These are phyloP conservation scores for Ceyx margarethae DNA, from an alignment of 2,113 vertebrate genomes.

Conservation along the genomic window DNA sequence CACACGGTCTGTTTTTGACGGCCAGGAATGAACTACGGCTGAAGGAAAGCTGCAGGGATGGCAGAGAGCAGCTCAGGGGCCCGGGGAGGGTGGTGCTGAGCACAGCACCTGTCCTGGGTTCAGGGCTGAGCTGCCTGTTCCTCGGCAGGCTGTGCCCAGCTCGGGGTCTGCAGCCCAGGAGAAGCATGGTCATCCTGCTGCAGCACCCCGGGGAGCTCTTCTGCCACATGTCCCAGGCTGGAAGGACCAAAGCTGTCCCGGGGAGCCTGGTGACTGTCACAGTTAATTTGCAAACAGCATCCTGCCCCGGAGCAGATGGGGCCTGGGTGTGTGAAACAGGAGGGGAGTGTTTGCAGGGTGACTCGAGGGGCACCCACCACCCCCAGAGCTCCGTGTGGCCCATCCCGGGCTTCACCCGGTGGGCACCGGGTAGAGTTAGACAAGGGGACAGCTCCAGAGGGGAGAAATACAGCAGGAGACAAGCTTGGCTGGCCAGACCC, in stretches of 20 bases:
- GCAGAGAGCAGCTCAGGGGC: neutral
- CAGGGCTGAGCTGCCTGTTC: neutral
- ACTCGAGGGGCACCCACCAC: rapidly evolving
- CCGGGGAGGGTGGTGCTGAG: neutral
- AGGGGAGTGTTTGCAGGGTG: neutral
- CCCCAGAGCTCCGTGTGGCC: neutral
- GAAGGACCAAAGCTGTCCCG: neutral
- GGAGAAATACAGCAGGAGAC: neutral
- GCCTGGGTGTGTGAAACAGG: rapidly evolving
- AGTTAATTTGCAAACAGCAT: neutral
- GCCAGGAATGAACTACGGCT: neutral
- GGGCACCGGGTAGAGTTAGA: neutral
- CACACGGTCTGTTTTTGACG: rapidly evolving
- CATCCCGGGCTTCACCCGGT: neutral
- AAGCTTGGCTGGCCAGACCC: neutral
- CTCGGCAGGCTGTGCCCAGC: neutral
- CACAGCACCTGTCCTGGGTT: rapidly evolving
- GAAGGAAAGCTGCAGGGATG: neutral
- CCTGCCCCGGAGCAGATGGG: neutral
- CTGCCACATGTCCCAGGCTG: neutral
- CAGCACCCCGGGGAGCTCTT: neutral
- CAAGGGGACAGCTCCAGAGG: rapidly evolving
- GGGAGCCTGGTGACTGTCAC: neutral
- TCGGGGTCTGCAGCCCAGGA: neutral
- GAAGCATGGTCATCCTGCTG: neutral